A percentile compares a stretch with the other conserved stretches of the same genome.
These are phyloP conservation scores for Collichthys lucidus DNA, from an alignment of 2,113 vertebrate genomes.

Conservation along the genomic window DNA sequence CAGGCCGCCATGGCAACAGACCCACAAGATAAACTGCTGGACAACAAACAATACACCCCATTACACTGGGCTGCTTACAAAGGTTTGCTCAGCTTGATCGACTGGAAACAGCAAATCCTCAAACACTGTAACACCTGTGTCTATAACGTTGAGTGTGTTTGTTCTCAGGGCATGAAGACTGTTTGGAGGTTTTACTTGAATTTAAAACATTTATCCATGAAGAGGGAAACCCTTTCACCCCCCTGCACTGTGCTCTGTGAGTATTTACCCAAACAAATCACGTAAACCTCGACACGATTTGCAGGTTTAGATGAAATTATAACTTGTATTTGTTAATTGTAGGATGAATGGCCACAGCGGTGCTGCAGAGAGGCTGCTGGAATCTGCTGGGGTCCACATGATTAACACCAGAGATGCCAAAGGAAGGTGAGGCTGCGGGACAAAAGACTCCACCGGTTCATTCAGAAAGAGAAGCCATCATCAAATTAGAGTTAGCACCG, in stretches of 20 bases:
- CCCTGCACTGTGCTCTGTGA: slow-evolving; percentile 99
- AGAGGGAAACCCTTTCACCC: slow-evolving; percentile 97
- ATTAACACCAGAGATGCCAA: slow-evolving; percentile 97
- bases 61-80: slow-evolving; percentile 98
- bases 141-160: slow-evolving; percentile 26
- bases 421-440: slow-evolving; percentile 89
- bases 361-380: slow-evolving; percentile 94
- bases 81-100: slow-evolving; percentile 80
- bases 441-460: neutral
- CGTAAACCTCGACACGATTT: rapidly evolving
- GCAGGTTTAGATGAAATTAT: neutral
- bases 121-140: neutral
- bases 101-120: neutral
- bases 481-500: neutral
- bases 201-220: slow-evolving; percentile 93
- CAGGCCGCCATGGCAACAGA: slow-evolving; percentile 90
- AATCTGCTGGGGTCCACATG: slow-evolving; percentile 93
- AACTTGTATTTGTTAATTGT: neutral
- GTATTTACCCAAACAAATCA: slow-evolving; percentile 61
- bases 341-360: slow-evolving; percentile 96
- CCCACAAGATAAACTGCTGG: slow-evolving; percentile 91
- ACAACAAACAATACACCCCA: slow-evolving; percentile 94
- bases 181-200: slow-evolving; percentile 99
- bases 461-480: neutral
- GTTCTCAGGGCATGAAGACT: slow-evolving; percentile 94